Evolutionary conservation across 2,888 invertebrate species (phyloP), one percentile per base, ranked within the genome.

Genomic region (Urechis unicinctus): DNA sequence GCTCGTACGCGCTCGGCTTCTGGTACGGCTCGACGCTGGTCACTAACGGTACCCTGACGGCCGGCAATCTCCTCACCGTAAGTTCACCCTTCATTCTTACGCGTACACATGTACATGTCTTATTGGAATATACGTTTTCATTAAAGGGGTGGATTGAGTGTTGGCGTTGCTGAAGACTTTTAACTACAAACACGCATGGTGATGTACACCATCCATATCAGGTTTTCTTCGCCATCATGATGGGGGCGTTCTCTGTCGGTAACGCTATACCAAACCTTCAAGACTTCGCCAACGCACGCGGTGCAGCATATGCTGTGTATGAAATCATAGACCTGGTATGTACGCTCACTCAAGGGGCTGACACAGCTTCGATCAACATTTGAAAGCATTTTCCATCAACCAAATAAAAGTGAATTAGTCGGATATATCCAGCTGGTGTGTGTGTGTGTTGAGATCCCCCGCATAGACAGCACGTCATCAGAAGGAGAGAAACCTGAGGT

Each of bases 151-250:
- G n/a, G n/a, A n/a, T n/a, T n/a, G n/a, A n/a, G n/a, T n/a, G n/a
- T n/a, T n/a, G n/a, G n/a, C n/a, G n/a, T n/a, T n/a, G n/a, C n/a
- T n/a, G n/a, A n/a, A n/a, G n/a, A n/a, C n/a, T n/a, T n/a, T n/a
- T n/a, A n/a, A n/a, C n/a, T n/a, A n/a, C n/a, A n/a, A n/a, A n/a
- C n/a, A n/a, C n/a, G n/a, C n/a, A n/a, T n/a, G n/a, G n/a, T n/a
- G n/a, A n/a, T n/a, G n/a, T n/a, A n/a, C n/a, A n/a, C n/a, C n/a
- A 9, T 17, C 36, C 4, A 3, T 47, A 66, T 5, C 68, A 89
- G 88, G 88, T 89, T 31, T 90, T 91, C 78, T 90, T 91, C 78
- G 86, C 64, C 44, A 71, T 76, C 2, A 47, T 77, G 41, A 73
- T 74, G 58, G 74, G 71, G 26, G 75, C 75, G 0, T 74, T 76